These are phyloP conservation scores for Empis livida DNA, from an alignment of 2,888 invertebrate species.

Conservation along the genomic window DNA sequence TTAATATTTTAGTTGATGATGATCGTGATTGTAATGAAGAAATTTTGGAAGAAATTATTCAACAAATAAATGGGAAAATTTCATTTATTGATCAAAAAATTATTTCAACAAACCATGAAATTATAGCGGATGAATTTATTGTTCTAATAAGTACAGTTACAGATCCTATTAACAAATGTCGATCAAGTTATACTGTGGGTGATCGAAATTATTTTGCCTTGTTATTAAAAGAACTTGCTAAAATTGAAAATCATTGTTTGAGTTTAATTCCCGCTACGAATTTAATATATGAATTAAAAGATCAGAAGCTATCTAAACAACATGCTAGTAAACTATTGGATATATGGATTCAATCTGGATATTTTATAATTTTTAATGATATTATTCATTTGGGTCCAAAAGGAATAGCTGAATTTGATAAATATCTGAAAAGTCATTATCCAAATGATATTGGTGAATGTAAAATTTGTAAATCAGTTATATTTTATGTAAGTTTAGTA, in stretches of 20 bases:
- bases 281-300: constrained; percentile 12
- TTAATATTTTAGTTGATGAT: constrained; percentile 13
- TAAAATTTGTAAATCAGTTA: constrained; percentile 18
- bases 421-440: constrained; percentile 17
- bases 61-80: constrained; percentile 15
- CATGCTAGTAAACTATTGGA: constrained; percentile 18
- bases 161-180: constrained; percentile 15
- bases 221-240: constrained; percentile 15
- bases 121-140: constrained; percentile 17
- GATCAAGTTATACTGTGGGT: constrained; percentile 16
- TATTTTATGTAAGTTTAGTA: constrained; percentile 19
- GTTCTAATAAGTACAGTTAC: constrained; percentile 18
- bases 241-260: constrained; percentile 17
- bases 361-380: constrained; percentile 13
- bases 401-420: constrained; percentile 19
- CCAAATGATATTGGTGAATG: constrained; percentile 19
- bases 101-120: constrained; percentile 18
- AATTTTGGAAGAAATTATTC: constrained; percentile 14
- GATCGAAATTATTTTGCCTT: constrained; percentile 20
- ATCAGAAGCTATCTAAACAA: constrained; percentile 17
- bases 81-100: constrained; percentile 18
- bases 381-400: constrained; percentile 20
- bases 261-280: constrained; percentile 16
- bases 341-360: constrained; percentile 19
- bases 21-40: constrained; percentile 6